Evolutionary conservation across 2,797 vertebrate genomes (phyloP).

Genomic region (Lithobates pipiens): DNA sequence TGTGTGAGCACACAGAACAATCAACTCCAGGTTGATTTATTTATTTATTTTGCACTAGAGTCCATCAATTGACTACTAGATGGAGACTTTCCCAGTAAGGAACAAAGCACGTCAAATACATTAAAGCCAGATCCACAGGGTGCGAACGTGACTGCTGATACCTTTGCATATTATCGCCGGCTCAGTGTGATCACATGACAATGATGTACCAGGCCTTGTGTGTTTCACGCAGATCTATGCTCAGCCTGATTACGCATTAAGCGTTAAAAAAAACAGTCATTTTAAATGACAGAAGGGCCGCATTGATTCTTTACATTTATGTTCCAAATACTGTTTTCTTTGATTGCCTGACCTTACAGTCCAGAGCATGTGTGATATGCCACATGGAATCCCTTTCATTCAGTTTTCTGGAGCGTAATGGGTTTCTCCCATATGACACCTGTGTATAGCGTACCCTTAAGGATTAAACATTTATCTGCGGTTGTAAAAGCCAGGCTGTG

Average conservation of each 20-base stretch:
- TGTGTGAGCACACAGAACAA: background rate
- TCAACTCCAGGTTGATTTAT: background rate
- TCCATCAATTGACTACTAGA: slow-evolving; percentile 13
- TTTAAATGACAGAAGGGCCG: background rate
- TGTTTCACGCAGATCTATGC: background rate
- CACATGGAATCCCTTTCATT: slow-evolving; percentile 29
- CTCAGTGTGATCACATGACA: slow-evolving; percentile 6
- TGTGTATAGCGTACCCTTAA: slow-evolving; percentile 44
- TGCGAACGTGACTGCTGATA: slow-evolving; percentile 21
- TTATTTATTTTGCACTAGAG: slow-evolving; percentile 31
- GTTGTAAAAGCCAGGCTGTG: slow-evolving; percentile 49
- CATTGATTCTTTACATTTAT: slow-evolving; percentile 1
- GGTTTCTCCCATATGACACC: slow-evolving; percentile 29
- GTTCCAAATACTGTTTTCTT: slow-evolving; percentile 13
- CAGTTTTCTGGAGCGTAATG: slow-evolving; percentile 34
- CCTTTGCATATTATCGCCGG: slow-evolving; percentile 1
- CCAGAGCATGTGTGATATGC: slow-evolving; percentile 17
- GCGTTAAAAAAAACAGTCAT: background rate
- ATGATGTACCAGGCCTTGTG: background rate
- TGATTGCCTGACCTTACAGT: slow-evolving; percentile 4
- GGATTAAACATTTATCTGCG: slow-evolving; percentile 47
- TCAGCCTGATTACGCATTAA: background rate
- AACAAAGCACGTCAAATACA: slow-evolving; percentile 17
- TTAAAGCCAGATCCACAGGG: slow-evolving; percentile 28
- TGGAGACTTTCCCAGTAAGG: slow-evolving; percentile 21